Conservation (phyloP, 2,113 vertebrate genomes). For the Apaloderma vittatum region DNA sequence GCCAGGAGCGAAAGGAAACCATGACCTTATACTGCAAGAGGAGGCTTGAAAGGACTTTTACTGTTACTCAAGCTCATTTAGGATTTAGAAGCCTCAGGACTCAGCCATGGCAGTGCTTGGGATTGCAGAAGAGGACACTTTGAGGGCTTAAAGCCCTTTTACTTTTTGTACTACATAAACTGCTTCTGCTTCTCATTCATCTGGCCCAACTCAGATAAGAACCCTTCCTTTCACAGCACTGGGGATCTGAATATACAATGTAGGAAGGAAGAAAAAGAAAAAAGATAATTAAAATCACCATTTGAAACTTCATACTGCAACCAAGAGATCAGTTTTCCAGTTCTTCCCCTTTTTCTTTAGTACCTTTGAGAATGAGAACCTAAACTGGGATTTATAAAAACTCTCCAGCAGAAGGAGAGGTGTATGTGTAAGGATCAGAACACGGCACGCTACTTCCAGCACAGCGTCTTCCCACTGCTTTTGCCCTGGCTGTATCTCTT, state of each 20-base stretch:
- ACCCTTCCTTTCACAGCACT: not conserved
- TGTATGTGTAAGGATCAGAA: not conserved
- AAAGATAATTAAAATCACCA: not conserved
- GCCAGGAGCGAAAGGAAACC: not conserved
- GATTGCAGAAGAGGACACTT: not conserved
- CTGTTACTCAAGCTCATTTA: not conserved
- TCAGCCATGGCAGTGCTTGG: not conserved
- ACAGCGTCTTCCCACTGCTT: not conserved
- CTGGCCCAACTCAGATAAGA: not conserved
- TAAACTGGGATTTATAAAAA: not conserved
- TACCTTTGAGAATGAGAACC: not conserved
- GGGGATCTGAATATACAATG: not conserved
- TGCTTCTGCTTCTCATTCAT: not conserved
- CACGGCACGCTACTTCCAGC: fast-evolving
- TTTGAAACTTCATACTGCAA: not conserved
- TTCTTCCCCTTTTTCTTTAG: not conserved
- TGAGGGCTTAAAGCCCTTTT: not conserved
- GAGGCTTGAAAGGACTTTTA: not conserved
- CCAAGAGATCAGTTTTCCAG: not conserved
- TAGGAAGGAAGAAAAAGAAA: not conserved
- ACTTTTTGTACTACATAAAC: not conserved
- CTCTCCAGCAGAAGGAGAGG: not conserved
- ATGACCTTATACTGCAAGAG: not conserved
- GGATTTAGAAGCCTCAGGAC: not conserved
- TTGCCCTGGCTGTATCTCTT: not conserved